Conservation (phyloP, 2,888 invertebrate genomes). For the Lasiommata megera region DNA sequence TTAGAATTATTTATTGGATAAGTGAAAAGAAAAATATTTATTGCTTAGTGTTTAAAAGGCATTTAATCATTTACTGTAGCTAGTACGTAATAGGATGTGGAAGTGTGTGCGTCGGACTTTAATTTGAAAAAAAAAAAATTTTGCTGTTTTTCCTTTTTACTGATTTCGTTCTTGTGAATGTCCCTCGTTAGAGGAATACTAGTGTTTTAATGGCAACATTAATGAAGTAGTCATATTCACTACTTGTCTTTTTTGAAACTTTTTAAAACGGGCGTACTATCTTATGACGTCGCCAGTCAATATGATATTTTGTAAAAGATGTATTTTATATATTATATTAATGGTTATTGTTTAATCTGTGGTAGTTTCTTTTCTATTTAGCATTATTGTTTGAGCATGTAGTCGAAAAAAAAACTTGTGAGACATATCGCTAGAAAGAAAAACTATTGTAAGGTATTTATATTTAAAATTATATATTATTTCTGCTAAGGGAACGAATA, state of each 20-base stretch:
- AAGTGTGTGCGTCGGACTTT: slow-evolving; percentile 28
- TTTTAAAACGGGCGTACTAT: slow-evolving; percentile 51
- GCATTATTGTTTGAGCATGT: slow-evolving; percentile 64
- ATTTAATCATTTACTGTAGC: slow-evolving; percentile 76
- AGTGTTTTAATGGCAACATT: slow-evolving; percentile 31
- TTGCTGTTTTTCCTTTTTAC: slow-evolving; percentile 36
- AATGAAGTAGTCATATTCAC: slow-evolving; percentile 38
- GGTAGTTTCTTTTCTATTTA: slow-evolving; percentile 57
- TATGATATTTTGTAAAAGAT: slow-evolving; percentile 73
- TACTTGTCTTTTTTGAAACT: slow-evolving; percentile 70
- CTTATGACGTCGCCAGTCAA: slow-evolving; percentile 44
- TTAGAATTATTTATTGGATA: slow-evolving; percentile 75
- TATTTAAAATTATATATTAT: slow-evolving; percentile 52
- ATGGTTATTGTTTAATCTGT: slow-evolving; percentile 56
- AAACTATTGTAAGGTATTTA: slow-evolving; percentile 63
- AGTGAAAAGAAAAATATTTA: slow-evolving; percentile 79
- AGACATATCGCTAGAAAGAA: slow-evolving; percentile 75
- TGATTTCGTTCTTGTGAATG: slow-evolving; percentile 29
- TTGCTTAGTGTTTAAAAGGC: slow-evolving; percentile 65
- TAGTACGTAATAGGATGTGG: slow-evolving; percentile 44
- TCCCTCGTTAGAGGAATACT: slow-evolving; percentile 28
- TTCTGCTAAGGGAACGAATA: slow-evolving; percentile 55
- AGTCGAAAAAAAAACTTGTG: slow-evolving; percentile 71
- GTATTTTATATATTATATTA: slow-evolving; percentile 78
- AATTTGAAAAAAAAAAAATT: slow-evolving; percentile 27